phyloP scores from a whole-genome alignment of 2,888 invertebrate genomes.

The Pseudoips prasinana region DNA sequence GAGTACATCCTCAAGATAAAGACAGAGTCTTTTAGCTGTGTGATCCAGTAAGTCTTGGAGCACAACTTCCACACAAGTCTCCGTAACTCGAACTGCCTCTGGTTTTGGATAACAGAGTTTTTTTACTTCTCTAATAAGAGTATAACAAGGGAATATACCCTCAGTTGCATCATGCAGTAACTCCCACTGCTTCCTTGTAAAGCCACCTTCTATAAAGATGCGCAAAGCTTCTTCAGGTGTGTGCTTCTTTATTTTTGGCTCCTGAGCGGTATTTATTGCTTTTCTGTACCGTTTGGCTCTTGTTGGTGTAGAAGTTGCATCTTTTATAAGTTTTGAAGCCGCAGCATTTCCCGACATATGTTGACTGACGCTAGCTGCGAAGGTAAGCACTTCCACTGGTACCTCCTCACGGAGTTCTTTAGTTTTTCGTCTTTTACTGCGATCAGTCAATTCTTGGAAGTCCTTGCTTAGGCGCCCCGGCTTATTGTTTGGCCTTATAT shows the following conservation, averaged over 20 bases:
- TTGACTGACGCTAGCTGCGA: conserved; percentile 4
- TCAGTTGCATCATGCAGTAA: conserved; percentile 5
- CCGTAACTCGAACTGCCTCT: conserved; percentile 5
- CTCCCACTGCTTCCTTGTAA: conserved; percentile 8
- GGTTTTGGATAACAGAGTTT: conserved; percentile 6
- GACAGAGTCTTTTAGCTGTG: conserved; percentile 5
- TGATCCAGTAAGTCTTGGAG: conserved; percentile 7
- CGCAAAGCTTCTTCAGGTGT: conserved; percentile 6
- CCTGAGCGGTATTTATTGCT: neutral
- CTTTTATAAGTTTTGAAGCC: conserved; percentile 5
- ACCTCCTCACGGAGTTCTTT: conserved; percentile 4
- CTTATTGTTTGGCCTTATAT: conserved; percentile 1
- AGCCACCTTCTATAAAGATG: conserved; percentile 6
- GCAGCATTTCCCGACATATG: conserved; percentile 3
- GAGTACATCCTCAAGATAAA: conserved; percentile 6
- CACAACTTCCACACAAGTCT: conserved; percentile 5
- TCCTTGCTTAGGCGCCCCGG: conserved; percentile 4
- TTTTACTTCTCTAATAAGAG: conserved; percentile 4
- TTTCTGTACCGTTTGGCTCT: conserved; percentile 1
- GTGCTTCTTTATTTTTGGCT: conserved; percentile 1
- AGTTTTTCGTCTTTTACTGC: conserved; percentile 9
- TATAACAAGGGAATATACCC: conserved; percentile 5
- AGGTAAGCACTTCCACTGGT: conserved; percentile 3
- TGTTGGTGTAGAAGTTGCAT: conserved; percentile 7
- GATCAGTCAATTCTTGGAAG: conserved; percentile 7